These are phyloP conservation scores for Molorchus minor DNA, from an alignment of 2,888 invertebrate species.

Conservation along the genomic window DNA sequence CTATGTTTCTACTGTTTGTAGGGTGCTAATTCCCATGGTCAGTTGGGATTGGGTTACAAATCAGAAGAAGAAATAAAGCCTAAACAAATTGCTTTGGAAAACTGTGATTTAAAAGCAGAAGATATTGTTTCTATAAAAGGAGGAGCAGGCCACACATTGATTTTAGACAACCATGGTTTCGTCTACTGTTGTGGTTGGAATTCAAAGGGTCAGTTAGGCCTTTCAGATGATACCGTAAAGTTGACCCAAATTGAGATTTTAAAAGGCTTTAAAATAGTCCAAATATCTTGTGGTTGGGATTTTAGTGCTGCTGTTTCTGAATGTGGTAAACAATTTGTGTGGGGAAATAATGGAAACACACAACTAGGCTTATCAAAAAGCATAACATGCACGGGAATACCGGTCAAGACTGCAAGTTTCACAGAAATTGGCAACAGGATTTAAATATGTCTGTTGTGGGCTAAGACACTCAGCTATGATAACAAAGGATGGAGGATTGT, in stretches of 20 bases:
- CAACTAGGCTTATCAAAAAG: conserved; percentile 73
- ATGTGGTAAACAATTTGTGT: conserved; percentile 75
- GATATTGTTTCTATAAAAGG: conserved; percentile 73
- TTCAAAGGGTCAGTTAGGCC: conserved; percentile 76
- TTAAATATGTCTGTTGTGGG: conserved; percentile 72
- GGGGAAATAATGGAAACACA: conserved; percentile 85
- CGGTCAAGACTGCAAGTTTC: conserved; percentile 61
- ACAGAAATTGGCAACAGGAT: conserved; percentile 63
- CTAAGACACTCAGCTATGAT: conserved; percentile 74
- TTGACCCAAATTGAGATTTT: conserved; percentile 71
- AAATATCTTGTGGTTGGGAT: conserved; percentile 84
- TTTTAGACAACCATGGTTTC: conserved; percentile 73
- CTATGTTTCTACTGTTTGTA: conserved; percentile 56
- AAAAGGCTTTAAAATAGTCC: conserved; percentile 67
- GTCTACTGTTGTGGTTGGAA: conserved; percentile 84
- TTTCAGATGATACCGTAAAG: conserved; percentile 63
- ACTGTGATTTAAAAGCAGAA: conserved; percentile 58
- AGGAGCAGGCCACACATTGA: conserved; percentile 80
- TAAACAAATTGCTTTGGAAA: conserved; percentile 56
- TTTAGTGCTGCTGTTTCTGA: conserved; percentile 78
- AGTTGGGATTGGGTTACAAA: conserved; percentile 74
- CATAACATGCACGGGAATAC: conserved; percentile 61
- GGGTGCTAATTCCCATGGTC: conserved; percentile 88
- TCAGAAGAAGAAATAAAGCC: conserved; percentile 75
- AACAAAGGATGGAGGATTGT: conserved; percentile 69